phyloP scores from a whole-genome alignment of 2,797 vertebrate species.

The Xiphophorus birchmanni region DNA sequence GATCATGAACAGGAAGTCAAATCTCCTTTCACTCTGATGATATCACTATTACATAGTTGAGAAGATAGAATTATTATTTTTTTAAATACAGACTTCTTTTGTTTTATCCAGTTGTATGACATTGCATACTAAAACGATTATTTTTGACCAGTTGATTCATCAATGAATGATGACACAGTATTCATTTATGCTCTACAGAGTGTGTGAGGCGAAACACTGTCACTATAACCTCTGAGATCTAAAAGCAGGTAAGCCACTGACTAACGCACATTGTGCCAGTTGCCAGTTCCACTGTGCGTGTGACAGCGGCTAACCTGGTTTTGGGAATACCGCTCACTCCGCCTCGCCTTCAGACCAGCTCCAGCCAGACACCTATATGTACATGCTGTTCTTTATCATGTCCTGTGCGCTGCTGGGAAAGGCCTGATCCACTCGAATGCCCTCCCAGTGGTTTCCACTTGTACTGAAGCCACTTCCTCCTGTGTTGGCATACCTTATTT shows the following conservation, averaged over 20 bases:
- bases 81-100: not conserved
- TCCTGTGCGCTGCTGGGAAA: slow-evolving; percentile 42
- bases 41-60: slow-evolving; percentile 9
- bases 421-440: slow-evolving; percentile 33
- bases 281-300: slow-evolving; percentile 98
- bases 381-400: slow-evolving; percentile 30
- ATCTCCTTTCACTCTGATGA: slow-evolving; percentile 3
- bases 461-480: slow-evolving; percentile 62
- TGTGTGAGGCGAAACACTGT: slow-evolving; percentile 15
- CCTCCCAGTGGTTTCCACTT: slow-evolving; percentile 50
- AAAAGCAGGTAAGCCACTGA: slow-evolving; percentile 99
- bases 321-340: slow-evolving; percentile 81
- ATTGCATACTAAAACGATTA: not conserved
- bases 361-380: slow-evolving; percentile 36
- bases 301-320: slow-evolving; percentile 99
- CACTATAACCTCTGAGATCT: slow-evolving; percentile 72
- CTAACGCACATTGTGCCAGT: slow-evolving; percentile 99
- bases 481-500: slow-evolving; percentile 45
- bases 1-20: slow-evolving; percentile 7
- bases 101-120: not conserved
- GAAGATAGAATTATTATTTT: not conserved
- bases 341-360: slow-evolving; percentile 36
- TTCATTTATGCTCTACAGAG: slow-evolving; percentile 46
- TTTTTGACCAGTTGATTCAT: slow-evolving; percentile 2
- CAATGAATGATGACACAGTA: slow-evolving; percentile 22